Conservation (phyloP, 2,797 vertebrate genomes). For the Amphiprion clarkii region DNA sequence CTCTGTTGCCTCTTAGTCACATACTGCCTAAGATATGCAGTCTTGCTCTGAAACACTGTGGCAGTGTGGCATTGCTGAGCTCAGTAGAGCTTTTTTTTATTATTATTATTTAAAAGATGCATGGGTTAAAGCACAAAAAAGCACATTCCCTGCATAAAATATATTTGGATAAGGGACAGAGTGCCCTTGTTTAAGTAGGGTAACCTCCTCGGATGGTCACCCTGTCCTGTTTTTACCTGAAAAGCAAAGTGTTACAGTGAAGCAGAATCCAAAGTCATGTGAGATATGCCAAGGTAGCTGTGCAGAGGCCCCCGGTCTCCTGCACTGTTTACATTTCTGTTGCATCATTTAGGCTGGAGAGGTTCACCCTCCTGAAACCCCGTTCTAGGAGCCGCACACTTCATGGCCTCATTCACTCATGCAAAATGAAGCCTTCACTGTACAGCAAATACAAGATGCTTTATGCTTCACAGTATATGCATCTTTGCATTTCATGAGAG, state of each 20-base stretch:
- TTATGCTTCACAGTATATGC: neutral
- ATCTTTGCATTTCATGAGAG: neutral
- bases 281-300: neutral
- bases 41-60: neutral
- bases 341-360: neutral
- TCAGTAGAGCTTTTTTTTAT: neutral
- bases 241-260: conserved; percentile 5
- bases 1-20: neutral
- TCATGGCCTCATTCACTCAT: neutral
- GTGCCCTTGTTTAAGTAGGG: conserved; percentile 69
- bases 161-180: conserved; percentile 60
- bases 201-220: conserved; percentile 50
- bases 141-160: conserved; percentile 26
- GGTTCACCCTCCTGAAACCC: neutral
- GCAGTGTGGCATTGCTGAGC: conserved; percentile 7
- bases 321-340: conserved; percentile 10
- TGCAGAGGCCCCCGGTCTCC: neutral
- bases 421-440: neutral
- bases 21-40: neutral
- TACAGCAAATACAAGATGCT: neutral
- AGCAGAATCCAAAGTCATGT: conserved; percentile 12
- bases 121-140: conserved; percentile 33
- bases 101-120: conserved; percentile 21
- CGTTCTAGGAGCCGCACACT: neutral
- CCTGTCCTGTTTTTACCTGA: conserved; percentile 50